Percentiles rank a stretch among this genome's conserved stretches.
Conservation (phyloP, 2,113 vertebrate genomes). For the Dolichallabes microphthalmus region DNA sequence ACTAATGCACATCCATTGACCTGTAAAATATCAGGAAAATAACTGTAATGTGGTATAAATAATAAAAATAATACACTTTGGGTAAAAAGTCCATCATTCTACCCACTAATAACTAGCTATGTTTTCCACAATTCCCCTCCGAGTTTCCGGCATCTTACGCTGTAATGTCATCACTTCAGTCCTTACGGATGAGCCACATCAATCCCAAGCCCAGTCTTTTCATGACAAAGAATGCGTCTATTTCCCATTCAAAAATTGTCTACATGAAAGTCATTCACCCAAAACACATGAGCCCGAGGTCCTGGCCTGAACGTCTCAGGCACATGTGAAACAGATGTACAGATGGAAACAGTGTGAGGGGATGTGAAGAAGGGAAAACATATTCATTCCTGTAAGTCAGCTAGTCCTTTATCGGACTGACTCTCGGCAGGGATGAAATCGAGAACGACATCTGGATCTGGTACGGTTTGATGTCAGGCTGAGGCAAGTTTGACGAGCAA, state of each 20-base stretch:
- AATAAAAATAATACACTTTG: not conserved
- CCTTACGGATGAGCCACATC: not conserved
- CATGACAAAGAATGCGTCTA: not conserved
- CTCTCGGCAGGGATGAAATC: not conserved
- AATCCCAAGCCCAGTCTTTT: not conserved
- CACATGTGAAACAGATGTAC: no score
- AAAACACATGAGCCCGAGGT: not conserved
- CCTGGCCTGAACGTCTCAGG: not conserved
- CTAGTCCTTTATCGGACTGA: not conserved
- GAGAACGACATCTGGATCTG: not conserved
- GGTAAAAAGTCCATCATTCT: not conserved
- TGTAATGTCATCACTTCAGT: not conserved
- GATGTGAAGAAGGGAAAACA: not conserved
- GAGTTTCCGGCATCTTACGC: not conserved
- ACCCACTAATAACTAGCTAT: not conserved
- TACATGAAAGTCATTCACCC: not conserved
- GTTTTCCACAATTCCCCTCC: not conserved
- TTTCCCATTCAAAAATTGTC: not conserved
- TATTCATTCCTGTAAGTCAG: not conserved
- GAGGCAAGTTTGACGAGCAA: not conserved
- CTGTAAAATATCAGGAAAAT: not conserved
- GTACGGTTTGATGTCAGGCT: not conserved
- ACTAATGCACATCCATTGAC: not conserved
- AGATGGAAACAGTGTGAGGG: not conserved
- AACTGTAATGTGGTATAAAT: not conserved